Percentiles rank a stretch among this genome's conserved stretches.
Conservation (phyloP, 53 echinoderm and acorn worm genomes). For the Antedon mediterranea region DNA sequence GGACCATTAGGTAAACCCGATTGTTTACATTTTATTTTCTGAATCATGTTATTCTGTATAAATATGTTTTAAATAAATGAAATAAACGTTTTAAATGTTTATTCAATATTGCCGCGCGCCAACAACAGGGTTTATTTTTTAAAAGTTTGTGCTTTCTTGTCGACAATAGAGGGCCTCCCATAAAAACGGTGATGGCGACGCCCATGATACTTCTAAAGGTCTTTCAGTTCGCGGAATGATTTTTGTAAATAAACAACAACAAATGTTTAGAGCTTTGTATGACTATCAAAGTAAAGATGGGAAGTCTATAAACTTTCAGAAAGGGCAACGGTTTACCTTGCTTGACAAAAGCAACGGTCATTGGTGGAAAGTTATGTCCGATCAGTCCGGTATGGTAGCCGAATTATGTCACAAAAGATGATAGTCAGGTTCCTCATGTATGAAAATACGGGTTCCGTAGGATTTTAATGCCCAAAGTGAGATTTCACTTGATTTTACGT, state of each 20-base stretch:
- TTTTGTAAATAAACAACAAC: neutral
- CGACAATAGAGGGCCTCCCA: neutral
- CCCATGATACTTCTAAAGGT: neutral
- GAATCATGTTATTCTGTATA: no score
- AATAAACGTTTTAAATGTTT: no score
- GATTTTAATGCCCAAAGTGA: no score
- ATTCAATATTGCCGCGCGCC: no score
- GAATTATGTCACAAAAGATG: constrained; percentile 47
- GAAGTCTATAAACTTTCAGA: constrained; percentile 45
- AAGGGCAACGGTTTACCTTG: constrained; percentile 62
- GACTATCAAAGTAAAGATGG: constrained; percentile 28
- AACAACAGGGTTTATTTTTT: no score
- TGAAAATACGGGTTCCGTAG: no score
- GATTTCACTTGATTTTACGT: no score
- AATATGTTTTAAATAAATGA: no score
- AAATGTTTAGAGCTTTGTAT: constrained; percentile 60
- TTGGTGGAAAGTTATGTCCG: constrained; percentile 84
- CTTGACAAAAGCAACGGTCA: constrained; percentile 50
- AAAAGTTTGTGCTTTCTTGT: no score
- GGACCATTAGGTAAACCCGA: no score
- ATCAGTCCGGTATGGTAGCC: constrained; percentile 40
- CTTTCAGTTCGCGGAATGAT: neutral
- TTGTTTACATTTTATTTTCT: no score
- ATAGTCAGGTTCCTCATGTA: no score
- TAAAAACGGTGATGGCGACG: neutral